These are phyloP conservation scores for Otis tarda DNA, from an alignment of 2,113 vertebrate species.

Conservation along the genomic window DNA sequence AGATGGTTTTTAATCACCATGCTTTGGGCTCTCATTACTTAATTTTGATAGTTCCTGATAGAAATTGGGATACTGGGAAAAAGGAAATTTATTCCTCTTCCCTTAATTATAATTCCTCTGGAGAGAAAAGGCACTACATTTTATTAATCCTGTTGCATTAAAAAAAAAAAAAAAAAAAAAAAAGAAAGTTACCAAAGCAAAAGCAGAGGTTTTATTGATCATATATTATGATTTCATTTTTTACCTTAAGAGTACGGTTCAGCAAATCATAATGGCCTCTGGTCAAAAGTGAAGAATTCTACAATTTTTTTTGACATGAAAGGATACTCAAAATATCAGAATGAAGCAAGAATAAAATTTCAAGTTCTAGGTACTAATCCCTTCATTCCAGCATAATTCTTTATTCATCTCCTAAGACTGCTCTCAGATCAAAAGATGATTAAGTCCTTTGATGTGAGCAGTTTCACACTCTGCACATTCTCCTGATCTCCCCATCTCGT, in stretches of 20 bases:
- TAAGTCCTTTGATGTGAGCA: background rate
- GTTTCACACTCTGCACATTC: background rate
- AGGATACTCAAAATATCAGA: background rate
- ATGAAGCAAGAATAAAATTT: background rate
- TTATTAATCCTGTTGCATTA: background rate
- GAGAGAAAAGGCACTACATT: background rate
- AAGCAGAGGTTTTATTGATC: background rate
- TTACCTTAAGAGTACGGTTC: background rate
- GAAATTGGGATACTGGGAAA: background rate
- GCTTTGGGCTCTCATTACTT: background rate
- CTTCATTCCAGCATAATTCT: background rate
- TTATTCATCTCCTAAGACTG: background rate
- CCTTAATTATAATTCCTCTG: background rate
- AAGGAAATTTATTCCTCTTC: background rate
- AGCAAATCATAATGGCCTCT: background rate
- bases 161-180: background rate
- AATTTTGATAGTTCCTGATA: background rate
- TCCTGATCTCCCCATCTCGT: background rate
- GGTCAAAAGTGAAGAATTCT: background rate
- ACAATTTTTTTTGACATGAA: background rate
- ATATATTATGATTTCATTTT: background rate
- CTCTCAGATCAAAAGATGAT: background rate
- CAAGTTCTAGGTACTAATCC: background rate
- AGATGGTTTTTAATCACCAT: background rate
- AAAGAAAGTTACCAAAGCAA: background rate